Percentiles rank a stretch among this genome's conserved stretches.
Evolutionary conservation across 2,797 vertebrate species (phyloP).

Genomic region (Falco naumanni): DNA sequence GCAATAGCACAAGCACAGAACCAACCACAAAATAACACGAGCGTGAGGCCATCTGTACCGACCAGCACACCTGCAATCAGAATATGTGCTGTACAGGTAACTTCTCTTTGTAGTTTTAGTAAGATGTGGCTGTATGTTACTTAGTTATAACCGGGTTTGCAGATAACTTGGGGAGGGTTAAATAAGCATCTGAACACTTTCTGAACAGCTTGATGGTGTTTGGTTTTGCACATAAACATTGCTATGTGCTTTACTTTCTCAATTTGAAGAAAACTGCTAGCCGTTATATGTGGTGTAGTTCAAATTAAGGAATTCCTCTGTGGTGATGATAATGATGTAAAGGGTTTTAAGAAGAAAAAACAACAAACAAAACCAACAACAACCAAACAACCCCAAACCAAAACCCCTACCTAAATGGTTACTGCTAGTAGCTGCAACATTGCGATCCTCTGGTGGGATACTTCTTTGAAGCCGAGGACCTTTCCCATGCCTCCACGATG

Average conservation of each 20-base stretch:
- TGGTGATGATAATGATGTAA: not conserved
- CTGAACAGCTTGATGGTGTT: not conserved
- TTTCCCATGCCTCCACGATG: not conserved
- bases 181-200: not conserved
- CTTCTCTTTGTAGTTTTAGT: not conserved
- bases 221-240: not conserved
- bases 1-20: slow-evolving; percentile 82
- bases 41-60: slow-evolving; percentile 41
- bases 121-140: fast-evolving
- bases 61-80: slow-evolving; percentile 66
- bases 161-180: not conserved
- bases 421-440: not conserved
- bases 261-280: not conserved
- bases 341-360: not conserved
- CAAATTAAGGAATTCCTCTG: not conserved
- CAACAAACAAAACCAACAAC: not conserved
- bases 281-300: not conserved
- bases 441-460: not conserved
- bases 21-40: slow-evolving; percentile 61
- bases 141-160: not conserved
- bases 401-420: not conserved
- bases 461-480: not conserved
- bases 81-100: slow-evolving; percentile 79
- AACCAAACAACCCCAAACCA: not conserved
- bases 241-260: not conserved